phyloP scores from a whole-genome alignment of 2,797 vertebrate species.

The Microctenopoma steveboyesi region DNA sequence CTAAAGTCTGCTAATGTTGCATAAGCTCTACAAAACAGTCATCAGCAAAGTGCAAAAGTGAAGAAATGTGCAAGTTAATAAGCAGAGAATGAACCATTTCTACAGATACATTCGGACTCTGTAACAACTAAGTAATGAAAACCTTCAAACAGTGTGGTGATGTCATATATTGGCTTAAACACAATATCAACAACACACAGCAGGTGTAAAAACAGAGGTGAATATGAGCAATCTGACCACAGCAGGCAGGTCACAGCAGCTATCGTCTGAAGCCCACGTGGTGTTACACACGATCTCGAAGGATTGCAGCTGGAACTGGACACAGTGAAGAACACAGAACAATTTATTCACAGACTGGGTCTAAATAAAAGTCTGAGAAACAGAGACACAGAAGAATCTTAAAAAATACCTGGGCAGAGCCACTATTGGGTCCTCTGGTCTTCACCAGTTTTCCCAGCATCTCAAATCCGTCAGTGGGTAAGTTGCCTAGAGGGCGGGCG shows the following conservation, averaged over 20 bases:
- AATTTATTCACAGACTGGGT: no score
- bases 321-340: not conserved
- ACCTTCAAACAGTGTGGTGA: not conserved
- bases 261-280: slow-evolving; percentile 86
- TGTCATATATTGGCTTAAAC: not conserved
- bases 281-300: slow-evolving; percentile 90
- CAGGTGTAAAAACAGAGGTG: not conserved
- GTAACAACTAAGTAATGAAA: not conserved
- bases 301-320: slow-evolving; percentile 91
- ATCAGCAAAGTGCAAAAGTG: not conserved
- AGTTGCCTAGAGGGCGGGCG: slow-evolving; percentile 79
- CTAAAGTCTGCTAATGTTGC: not conserved
- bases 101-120: not conserved
- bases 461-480: slow-evolving; percentile 88
- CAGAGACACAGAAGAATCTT: not conserved
- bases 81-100: not conserved
- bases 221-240: slow-evolving; percentile 79
- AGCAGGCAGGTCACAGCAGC: slow-evolving; percentile 91
- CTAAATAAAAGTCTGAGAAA: not conserved
- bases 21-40: not conserved
- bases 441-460: slow-evolving; percentile 91
- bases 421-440: slow-evolving; percentile 88
- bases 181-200: not conserved
- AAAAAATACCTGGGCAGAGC: slow-evolving; percentile 84
- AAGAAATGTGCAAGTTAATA: not conserved